These are phyloP conservation scores for Papilio glaucus DNA, from an alignment of 1,140 invertebrate genomes.

Conservation along the genomic window DNA sequence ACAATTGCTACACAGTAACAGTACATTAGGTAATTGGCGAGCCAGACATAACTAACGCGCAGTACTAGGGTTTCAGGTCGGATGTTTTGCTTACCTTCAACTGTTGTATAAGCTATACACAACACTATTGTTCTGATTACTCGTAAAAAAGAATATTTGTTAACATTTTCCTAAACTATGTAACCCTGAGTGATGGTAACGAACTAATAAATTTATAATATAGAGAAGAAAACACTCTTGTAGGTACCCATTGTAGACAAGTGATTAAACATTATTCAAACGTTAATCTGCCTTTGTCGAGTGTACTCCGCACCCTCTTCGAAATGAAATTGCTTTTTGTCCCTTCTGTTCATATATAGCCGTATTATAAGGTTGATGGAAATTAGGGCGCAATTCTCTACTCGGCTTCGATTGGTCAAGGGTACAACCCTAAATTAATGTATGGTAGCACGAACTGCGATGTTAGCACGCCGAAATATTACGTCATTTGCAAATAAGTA, in stretches of 20 bases:
- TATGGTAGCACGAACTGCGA: background rate
- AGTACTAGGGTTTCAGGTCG: background rate
- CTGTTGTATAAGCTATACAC: constrained; percentile 20
- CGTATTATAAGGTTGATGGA: background rate
- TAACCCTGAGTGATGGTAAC: too few species aligned
- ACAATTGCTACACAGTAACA: background rate
- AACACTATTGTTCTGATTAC: constrained; percentile 10
- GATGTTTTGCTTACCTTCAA: constrained; percentile 13
- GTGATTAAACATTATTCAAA: constrained; percentile 20
- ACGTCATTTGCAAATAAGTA: constrained; percentile 20
- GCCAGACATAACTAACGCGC: constrained; percentile 6
- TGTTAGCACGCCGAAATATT: background rate
- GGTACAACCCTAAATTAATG: constrained; percentile 6
- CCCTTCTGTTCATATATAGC: background rate
- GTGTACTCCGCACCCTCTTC: background rate
- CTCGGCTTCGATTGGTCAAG: constrained; percentile 1
- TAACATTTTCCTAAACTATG: background rate
- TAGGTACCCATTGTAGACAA: constrained; percentile 1
- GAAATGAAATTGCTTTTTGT: constrained; percentile 21
- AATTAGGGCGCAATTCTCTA: constrained; percentile 4
- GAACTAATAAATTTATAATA: background rate
- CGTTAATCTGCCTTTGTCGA: background rate
- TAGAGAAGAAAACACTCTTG: background rate
- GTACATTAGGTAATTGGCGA: constrained; percentile 12
- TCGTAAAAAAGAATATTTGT: constrained; percentile 1